Evolutionary conservation across 2,888 invertebrate genomes (phyloP).

Genomic region (Calameuta pallipes): DNA sequence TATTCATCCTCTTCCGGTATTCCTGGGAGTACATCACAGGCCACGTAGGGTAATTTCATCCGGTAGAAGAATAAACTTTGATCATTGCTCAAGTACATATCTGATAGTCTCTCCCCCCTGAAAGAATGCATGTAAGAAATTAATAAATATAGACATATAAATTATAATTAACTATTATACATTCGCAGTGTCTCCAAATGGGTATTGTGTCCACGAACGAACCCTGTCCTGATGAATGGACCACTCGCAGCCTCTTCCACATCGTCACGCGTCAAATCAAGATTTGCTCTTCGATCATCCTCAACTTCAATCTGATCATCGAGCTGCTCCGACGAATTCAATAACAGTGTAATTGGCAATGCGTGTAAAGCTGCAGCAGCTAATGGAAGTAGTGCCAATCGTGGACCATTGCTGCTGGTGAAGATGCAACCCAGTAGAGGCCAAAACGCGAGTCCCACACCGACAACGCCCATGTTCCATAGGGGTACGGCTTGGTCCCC

Average conservation of each 20-base stretch:
- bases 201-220: not conserved
- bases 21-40: constrained; percentile 7
- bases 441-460: constrained; percentile 14
- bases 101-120: not conserved
- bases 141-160: not conserved
- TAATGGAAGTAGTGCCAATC: constrained; percentile 1
- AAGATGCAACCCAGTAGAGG: constrained; percentile 14
- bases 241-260: not conserved
- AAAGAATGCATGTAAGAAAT: not conserved
- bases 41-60: not conserved
- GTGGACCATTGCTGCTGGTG: constrained; percentile 1
- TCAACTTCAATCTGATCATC: not conserved
- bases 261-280: not conserved
- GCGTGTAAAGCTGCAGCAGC: constrained; percentile 15
- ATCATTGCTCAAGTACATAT: not conserved
- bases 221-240: not conserved
- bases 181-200: not conserved
- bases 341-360: constrained; percentile 8
- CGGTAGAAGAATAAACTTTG: not conserved
- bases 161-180: not conserved
- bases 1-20: constrained; percentile 15
- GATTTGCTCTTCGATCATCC: not conserved
- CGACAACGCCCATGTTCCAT: constrained; percentile 9
- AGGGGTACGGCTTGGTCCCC: not conserved
- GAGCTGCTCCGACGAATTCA: not conserved